A percentile compares a stretch with the other conserved stretches of the same genome.
phyloP scores from a whole-genome alignment of 2,888 invertebrate genomes.

The Aphodius sticticus region DNA sequence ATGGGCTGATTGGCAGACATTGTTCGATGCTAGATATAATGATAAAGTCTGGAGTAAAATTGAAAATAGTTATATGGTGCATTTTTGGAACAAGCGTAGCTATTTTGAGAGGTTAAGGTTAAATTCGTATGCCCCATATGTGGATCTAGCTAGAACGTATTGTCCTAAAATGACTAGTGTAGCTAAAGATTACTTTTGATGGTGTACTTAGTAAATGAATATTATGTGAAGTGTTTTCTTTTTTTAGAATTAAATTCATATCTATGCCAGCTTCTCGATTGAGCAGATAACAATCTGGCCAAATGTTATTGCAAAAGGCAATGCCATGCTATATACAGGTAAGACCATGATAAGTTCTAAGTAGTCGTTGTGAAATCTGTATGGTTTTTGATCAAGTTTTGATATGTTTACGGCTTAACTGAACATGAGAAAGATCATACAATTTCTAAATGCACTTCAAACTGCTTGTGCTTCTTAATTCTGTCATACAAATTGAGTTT shows the following conservation, averaged over 20 bases:
- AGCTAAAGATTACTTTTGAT: conserved; percentile 50
- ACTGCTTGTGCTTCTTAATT: too few species aligned
- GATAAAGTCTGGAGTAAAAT: conserved; percentile 56
- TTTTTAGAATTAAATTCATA: not conserved
- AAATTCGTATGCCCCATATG: conserved; percentile 62
- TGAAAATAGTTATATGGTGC: conserved; percentile 61
- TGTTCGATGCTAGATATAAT: conserved; percentile 63
- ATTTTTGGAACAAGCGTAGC: conserved; percentile 69
- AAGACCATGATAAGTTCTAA: too few species aligned
- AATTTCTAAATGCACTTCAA: too few species aligned
- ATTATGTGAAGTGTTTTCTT: not conserved
- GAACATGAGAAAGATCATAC: too few species aligned
- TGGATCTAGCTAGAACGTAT: conserved; percentile 60
- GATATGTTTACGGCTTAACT: too few species aligned
- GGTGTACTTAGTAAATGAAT: not conserved
- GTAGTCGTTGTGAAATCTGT: too few species aligned
- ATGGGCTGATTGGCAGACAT: conserved; percentile 68
- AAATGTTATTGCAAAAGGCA: too few species aligned
- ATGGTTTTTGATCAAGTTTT: too few species aligned
- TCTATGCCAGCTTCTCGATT: too few species aligned
- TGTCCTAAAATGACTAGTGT: conserved; percentile 62
- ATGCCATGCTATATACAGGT: too few species aligned
- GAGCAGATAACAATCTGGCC: too few species aligned
- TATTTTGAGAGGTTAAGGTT: conserved; percentile 55
- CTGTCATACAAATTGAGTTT: too few species aligned